Evolutionary conservation across 2,113 vertebrate genomes (phyloP), one percentile per base, ranked within the genome.

Genomic region (Phrynocephalus versicolor): DNA sequence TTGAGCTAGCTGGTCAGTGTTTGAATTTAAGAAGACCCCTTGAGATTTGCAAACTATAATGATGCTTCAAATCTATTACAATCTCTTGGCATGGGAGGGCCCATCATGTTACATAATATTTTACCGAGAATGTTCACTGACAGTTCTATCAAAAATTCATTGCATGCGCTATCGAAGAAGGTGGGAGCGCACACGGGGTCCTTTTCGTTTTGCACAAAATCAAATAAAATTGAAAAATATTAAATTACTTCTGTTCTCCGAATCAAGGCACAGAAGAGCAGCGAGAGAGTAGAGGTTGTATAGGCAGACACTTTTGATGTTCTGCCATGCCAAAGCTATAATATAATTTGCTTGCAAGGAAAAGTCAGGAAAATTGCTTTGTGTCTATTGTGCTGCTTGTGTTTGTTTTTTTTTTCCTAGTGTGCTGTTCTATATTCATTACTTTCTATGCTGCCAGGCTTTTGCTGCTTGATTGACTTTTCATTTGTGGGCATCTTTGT

Each of bases 201-300:
- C 83, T 51, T 85, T 87, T 90, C 89, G 85, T 87, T 91, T 82
- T 82, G 82, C 33, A 79, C 73, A 85, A 90, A 93, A 87, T 91
- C 88, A 92, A 87, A 91, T 87, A 88, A 93, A 92, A 94, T 58
- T 88, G 92, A 92, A 89, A 91, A 92, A 91, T 75, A 85, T 87
- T 79, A 89, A 83, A 90, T 92, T 82, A 79, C 64, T 75, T 75
- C 80, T 78, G 84, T 89, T 92, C 90, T 73, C 80, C 84, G 88
- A 92, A 83, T 86, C 83, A 82, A 73, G 81, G 84, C 84, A 71
- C 6, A n/a, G 85, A 93, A 89, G 33, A 90, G 19, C 35, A 74
- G 41, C n/a, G 78, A 87, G 73, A 60, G 51, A 45, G 45, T 55
- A 87, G 60, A 82, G 64, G 60, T 60, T 87, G 72, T 88, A 84